Evolutionary conservation across 2,888 invertebrate genomes (phyloP), one percentile per base, ranked within the genome.

Genomic region (Anthoptus insignis): DNA sequence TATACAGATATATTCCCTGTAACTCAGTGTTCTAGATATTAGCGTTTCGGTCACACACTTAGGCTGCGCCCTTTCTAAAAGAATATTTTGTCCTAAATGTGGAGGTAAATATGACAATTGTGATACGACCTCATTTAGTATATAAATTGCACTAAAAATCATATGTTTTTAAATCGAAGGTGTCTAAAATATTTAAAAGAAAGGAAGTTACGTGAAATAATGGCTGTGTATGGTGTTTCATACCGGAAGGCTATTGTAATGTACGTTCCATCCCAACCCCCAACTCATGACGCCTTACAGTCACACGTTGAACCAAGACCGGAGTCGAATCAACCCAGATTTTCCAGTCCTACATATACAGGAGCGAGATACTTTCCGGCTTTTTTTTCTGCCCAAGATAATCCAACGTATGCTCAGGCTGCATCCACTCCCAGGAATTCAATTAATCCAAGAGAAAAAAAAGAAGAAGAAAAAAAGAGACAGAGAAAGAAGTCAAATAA

Each of bases 181-280:
- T 70, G 70, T 19, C 70, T 70, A 14, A 29, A 32, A n/a, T 73
- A 58, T 32, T 7, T 65, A 2, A 72, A 68, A 56, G 72, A 72
- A 34, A 70, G 63, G 49, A 45, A 22, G 11, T 34, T 70, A 2
- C 34, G 72, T 16, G 59, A 72, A 19, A 13, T 68, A 21, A 72
- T 72, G 69, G 57, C 65, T 0, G 69, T 69, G 4, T 69, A 61
- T 27, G 65, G 65, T 21, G 67, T 66, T 34, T 50, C 71, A n/a
- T 69, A 69, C 27, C 57, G 34, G 11, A 32, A 53, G 34, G 53
- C 53, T 81, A 79, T 84, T 81, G 16, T 21, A 2, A 21, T 39
- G 21, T 58, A 39, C 14, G 47, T 39, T 4, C 29, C 50, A 8
- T 9, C 50, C 1, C 16, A 50, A 8, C 9, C 22, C 14, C 9